phyloP scores from a whole-genome alignment of 92 coral and sea anemone genomes.

The Epizoanthus scotinus region DNA sequence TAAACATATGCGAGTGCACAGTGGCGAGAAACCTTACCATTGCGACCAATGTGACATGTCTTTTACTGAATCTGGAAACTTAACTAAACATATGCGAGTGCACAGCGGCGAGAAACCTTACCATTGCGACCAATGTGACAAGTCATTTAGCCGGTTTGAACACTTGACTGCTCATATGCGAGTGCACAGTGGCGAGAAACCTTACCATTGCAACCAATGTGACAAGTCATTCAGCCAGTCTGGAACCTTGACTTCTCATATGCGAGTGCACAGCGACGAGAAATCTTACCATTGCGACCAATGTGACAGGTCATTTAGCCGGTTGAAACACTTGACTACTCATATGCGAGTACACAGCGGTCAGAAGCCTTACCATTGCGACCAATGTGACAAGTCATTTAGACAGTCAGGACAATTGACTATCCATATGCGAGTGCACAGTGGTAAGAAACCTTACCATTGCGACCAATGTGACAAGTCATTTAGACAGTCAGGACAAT shows the following conservation, averaged over 20 bases:
- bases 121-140: neutral
- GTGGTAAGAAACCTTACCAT: too few relatives aligned
- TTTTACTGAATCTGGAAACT: too few relatives aligned
- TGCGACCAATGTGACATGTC: too few relatives aligned
- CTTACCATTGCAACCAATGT: neutral
- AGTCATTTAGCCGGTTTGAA: neutral
- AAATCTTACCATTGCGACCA: neutral
- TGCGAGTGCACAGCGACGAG: neutral
- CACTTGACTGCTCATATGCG: neutral
- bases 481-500: too few relatives aligned
- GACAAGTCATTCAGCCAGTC: neutral
- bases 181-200: neutral
- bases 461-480: too few relatives aligned
- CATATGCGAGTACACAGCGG: neutral
- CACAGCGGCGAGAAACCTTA: neutral
- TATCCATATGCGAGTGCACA: too few relatives aligned
- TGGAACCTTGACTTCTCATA: neutral
- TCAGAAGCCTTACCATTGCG: too few relatives aligned
- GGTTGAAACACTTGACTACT: neutral
- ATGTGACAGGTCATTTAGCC: neutral
- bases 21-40: too few relatives aligned
- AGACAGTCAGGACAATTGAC: too few relatives aligned
- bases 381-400: too few relatives aligned
- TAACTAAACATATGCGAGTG: too few relatives aligned
- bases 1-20: too few relatives aligned